Conservation (phyloP, 2,113 vertebrate genomes). For the Choloepus hoffmanni region DNA sequence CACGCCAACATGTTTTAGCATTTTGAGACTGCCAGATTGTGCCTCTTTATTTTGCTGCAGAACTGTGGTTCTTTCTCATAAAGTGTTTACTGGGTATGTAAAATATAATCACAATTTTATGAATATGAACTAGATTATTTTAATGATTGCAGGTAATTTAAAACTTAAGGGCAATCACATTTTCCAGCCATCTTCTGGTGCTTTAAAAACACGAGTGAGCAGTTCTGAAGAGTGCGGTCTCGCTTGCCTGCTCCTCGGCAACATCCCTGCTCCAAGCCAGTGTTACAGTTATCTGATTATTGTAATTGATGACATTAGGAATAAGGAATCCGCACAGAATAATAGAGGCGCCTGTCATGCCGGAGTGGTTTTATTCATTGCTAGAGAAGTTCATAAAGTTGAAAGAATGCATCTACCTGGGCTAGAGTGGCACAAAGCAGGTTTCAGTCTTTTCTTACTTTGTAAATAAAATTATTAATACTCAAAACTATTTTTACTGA, state of each 20-base stretch:
- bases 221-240: slow-evolving; percentile 33
- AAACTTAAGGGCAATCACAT: slow-evolving; percentile 82
- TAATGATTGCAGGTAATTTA: slow-evolving; percentile 83
- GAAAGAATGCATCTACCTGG: slow-evolving; percentile 56
- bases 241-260: slow-evolving; percentile 18
- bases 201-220: slow-evolving; percentile 55
- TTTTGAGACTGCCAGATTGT: slow-evolving; percentile 30
- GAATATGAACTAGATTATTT: slow-evolving; percentile 83
- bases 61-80: slow-evolving; percentile 77
- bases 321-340: slow-evolving; percentile 65
- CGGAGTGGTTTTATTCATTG: slow-evolving; percentile 80
- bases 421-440: slow-evolving; percentile 19
- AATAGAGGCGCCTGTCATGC: slow-evolving; percentile 75
- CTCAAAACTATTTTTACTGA: background rate
- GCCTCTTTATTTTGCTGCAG: slow-evolving; percentile 58
- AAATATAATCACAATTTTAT: slow-evolving; percentile 80
- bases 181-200: slow-evolving; percentile 44
- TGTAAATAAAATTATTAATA: slow-evolving; percentile 59
- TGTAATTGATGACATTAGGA: slow-evolving; percentile 82
- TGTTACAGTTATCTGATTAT: slow-evolving; percentile 75
- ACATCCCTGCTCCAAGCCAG: background rate
- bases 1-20: background rate
- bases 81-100: slow-evolving; percentile 81
- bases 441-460: slow-evolving; percentile 49
- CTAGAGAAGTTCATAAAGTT: slow-evolving; percentile 80